These are phyloP conservation scores for Anarsia innoxiella DNA, from an alignment of 2,888 invertebrate species.

Conservation along the genomic window DNA sequence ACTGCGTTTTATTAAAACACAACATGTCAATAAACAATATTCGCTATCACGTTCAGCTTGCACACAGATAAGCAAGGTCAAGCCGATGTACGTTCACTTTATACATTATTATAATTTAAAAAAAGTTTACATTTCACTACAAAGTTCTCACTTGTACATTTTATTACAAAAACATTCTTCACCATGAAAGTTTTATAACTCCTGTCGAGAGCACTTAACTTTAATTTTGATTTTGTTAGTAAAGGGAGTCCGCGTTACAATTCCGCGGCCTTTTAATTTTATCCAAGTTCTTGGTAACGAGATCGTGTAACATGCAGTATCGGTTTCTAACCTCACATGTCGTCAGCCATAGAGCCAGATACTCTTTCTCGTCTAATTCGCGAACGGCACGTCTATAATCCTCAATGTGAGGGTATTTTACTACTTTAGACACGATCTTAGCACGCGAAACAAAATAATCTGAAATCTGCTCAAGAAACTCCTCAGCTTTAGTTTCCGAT, in stretches of 20 bases:
- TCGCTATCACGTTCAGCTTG: no score
- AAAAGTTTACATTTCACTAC: no score
- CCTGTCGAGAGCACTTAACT: constrained; percentile 87
- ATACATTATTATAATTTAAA: no score
- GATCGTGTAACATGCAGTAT: constrained; percentile 97
- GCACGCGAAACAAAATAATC: constrained; percentile 4
- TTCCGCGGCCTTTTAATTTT: constrained; percentile 9
- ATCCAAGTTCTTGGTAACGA: constrained; percentile 58
- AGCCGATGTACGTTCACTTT: no score
- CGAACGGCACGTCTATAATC: constrained; percentile 5
- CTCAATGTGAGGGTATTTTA: constrained; percentile 8
- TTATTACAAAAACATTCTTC: no score
- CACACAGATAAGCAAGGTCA: no score
- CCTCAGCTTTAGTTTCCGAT: constrained; percentile 3
- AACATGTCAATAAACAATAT: no score
- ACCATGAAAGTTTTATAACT: no score
- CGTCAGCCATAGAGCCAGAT: constrained; percentile 93
- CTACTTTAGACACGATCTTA: constrained; percentile 7
- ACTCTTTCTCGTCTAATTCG: constrained; percentile 98
- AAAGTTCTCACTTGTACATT: no score
- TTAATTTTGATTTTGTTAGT: no score
- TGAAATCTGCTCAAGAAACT: constrained; percentile 1
- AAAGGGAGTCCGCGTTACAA: constrained; percentile 1
- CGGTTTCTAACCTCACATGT: constrained; percentile 97
- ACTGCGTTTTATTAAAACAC: no score